Conservation (phyloP, 1,140 invertebrate species). For the Drosophila santomea region DNA sequence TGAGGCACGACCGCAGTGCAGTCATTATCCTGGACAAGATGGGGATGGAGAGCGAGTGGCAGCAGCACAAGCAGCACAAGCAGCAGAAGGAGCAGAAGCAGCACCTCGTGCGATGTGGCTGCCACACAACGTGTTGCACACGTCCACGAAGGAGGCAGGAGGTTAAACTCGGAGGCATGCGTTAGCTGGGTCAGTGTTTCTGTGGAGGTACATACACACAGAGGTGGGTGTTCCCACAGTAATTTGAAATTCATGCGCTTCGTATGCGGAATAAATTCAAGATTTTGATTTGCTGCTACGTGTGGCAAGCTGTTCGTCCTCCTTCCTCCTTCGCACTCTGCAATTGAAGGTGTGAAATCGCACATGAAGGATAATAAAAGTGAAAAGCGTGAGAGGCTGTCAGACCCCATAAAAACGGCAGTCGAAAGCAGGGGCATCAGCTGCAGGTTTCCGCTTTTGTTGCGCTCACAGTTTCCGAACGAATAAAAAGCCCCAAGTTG, state of each 20-base stretch:
- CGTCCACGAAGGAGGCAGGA: slow-evolving; percentile 39
- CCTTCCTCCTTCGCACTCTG: slow-evolving; percentile 14
- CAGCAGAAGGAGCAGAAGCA: background rate
- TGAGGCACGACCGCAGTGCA: slow-evolving; percentile 51
- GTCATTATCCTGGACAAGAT: slow-evolving; percentile 58
- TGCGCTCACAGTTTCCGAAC: slow-evolving; percentile 4
- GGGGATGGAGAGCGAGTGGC: slow-evolving; percentile 3
- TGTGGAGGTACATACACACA: background rate
- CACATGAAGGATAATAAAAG: slow-evolving; percentile 81
- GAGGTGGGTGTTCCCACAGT: slow-evolving; percentile 66
- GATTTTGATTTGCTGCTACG: slow-evolving; percentile 82
- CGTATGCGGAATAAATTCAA: slow-evolving; percentile 84
- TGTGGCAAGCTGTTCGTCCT: slow-evolving; percentile 47
- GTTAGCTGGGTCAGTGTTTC: slow-evolving; percentile 33
- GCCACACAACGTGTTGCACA: slow-evolving; percentile 74
- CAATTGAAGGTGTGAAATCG: slow-evolving; percentile 80
- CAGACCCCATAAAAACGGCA: slow-evolving; percentile 26
- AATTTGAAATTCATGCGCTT: slow-evolving; percentile 84
- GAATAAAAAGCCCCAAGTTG: slow-evolving; percentile 1
- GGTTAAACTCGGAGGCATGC: background rate
- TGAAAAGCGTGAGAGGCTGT: slow-evolving; percentile 62
- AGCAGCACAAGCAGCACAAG: slow-evolving; percentile 2
- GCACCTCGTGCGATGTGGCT: slow-evolving; percentile 22
- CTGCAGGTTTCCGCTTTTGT: slow-evolving; percentile 19
- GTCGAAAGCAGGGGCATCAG: slow-evolving; percentile 19